Conservation (phyloP, 2,888 invertebrate genomes). For the Hyposoter dolosus region DNA sequence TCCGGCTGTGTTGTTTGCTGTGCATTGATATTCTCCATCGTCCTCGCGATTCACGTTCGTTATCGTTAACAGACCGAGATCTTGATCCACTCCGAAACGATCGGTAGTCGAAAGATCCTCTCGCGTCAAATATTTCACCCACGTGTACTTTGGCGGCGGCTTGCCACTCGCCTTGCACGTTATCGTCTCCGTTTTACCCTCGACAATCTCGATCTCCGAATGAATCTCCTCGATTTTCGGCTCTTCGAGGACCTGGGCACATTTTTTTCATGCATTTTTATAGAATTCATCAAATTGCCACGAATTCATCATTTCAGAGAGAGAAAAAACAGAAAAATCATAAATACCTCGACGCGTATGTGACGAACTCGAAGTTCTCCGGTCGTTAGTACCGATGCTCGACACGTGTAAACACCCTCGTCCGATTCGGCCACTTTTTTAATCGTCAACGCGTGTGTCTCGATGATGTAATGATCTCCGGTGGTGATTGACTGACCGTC, state of each 20-base stretch:
- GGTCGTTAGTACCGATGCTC: slow-evolving; percentile 93
- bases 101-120: slow-evolving; percentile 90
- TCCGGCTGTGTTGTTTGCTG: slow-evolving; percentile 92
- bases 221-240: slow-evolving; percentile 90
- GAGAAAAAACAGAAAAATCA: slow-evolving; percentile 4
- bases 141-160: slow-evolving; percentile 93
- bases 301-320: not conserved
- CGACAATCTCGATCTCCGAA: slow-evolving; percentile 89
- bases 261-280: not conserved
- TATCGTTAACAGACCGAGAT: slow-evolving; percentile 90
- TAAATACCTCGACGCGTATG: slow-evolving; percentile 91
- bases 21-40: slow-evolving; percentile 92
- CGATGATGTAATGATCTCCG: slow-evolving; percentile 90
- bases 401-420: slow-evolving; percentile 94
- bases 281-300: not conserved
- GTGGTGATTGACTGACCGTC: slow-evolving; percentile 90
- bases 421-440: slow-evolving; percentile 92
- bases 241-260: slow-evolving; percentile 89
- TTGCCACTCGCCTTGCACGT: slow-evolving; percentile 93
- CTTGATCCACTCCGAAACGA: slow-evolving; percentile 89
- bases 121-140: slow-evolving; percentile 92
- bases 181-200: slow-evolving; percentile 92
- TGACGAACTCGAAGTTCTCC: slow-evolving; percentile 92
- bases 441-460: slow-evolving; percentile 91
- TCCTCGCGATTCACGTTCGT: slow-evolving; percentile 91